Evolutionary conservation across 2,888 invertebrate species (phyloP), one percentile per base, ranked within the genome.

Genomic region (Aspidiotus destructor): DNA sequence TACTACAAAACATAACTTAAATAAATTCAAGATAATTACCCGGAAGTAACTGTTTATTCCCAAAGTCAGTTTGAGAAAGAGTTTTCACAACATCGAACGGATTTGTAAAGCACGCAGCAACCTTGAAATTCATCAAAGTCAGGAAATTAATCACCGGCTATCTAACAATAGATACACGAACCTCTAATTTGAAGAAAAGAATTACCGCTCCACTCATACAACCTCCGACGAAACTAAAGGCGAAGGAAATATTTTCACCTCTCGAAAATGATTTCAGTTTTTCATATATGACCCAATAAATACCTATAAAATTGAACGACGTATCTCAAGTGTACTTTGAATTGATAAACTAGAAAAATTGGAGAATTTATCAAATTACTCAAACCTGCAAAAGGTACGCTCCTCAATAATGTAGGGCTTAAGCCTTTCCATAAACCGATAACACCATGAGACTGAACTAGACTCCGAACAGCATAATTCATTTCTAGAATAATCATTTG

Each of bases 11-110:
- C n/a, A n/a, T n/a, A n/a, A n/a, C n/a, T n/a, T n/a, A n/a, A n/a
- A n/a, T n/a, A n/a, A n/a, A n/a, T n/a, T 1, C 5, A 28, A 28
- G 28, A 5, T 28, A 63, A 11, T 57, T 55, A 86, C 86, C 84
- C 77, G 84, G 81, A 75, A 85, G 85, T 73, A 87, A 84, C 78
- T 86, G 85, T 75, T 86, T 86, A 79, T 92, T 91, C 5, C 92
- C 93, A 78, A 94, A 84, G 80, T 93, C 92, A 75, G 94, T 92
- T 81, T 94, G 94, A 75, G 88, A 87, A 77, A 96, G 93, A 0
- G 99, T 99, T 82, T 99, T 99, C 0, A 98, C 89, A 8, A 99
- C 97, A 80, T 99, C 99, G 80, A 99, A 98, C 10, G 99, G 99
- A 71, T 93, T 84, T 9, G 99, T 99, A 8, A 92, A 73, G 17